Percentiles rank a stretch among this genome's conserved stretches.
phyloP scores from a whole-genome alignment of 2,888 invertebrate species.

The Hypomecis punctinalis region DNA sequence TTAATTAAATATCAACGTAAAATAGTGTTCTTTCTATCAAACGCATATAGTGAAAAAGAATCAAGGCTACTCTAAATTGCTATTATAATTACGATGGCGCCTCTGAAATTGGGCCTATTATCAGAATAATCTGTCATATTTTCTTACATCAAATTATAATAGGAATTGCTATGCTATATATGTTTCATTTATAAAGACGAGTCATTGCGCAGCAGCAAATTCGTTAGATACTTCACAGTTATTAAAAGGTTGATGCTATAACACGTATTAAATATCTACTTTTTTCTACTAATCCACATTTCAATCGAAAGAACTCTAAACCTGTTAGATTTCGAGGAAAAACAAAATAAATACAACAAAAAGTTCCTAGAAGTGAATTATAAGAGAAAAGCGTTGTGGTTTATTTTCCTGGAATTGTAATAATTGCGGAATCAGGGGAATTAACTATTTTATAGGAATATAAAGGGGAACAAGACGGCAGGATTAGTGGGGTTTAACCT shows the following conservation, averaged over 20 bases:
- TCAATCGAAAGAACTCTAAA: neutral
- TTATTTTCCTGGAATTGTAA: conserved; percentile 11
- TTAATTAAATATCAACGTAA: no score
- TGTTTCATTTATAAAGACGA: no score
- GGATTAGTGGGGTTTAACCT: neutral
- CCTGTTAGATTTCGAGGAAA: neutral
- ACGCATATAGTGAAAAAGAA: no score
- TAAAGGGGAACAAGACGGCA: conserved; percentile 3
- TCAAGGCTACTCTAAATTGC: no score
- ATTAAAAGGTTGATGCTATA: neutral
- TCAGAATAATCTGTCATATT: no score
- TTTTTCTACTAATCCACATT: neutral
- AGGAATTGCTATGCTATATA: no score
- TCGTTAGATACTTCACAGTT: no score
- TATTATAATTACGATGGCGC: no score
- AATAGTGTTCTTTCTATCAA: no score
- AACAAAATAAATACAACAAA: conserved; percentile 2
- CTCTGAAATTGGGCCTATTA: no score
- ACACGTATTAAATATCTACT: neutral
- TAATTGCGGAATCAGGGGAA: conserved; percentile 14
- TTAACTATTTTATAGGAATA: neutral
- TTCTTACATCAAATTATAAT: no score
- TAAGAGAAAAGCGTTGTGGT: conserved; percentile 1
- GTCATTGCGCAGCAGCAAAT: no score
- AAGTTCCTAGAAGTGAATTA: neutral